phyloP scores from a whole-genome alignment of 2,888 invertebrate species.

The Epinotia nisella region DNA sequence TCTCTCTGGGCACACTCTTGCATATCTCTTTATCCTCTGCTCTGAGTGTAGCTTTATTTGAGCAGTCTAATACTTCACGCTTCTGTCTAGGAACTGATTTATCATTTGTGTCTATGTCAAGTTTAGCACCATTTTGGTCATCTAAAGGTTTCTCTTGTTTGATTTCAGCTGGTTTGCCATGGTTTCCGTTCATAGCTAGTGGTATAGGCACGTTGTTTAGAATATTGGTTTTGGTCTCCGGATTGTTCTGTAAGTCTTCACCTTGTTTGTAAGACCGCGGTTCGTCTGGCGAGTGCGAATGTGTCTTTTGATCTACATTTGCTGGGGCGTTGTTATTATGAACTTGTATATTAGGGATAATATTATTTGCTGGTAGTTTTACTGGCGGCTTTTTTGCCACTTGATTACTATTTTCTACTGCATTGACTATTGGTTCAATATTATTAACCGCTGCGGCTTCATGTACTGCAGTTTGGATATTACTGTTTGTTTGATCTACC shows the following conservation, averaged over 20 bases:
- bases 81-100: slow-evolving; percentile 60
- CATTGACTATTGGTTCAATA: slow-evolving; percentile 6
- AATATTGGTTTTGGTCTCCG: slow-evolving; percentile 45
- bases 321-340: slow-evolving; percentile 16
- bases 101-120: slow-evolving; percentile 44
- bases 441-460: slow-evolving; percentile 18
- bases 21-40: slow-evolving; percentile 68
- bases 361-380: slow-evolving; percentile 11
- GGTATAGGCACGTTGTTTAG: slow-evolving; percentile 64
- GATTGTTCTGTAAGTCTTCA: slow-evolving; percentile 61
- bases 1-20: slow-evolving; percentile 53
- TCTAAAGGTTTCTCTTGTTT: slow-evolving; percentile 36
- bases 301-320: slow-evolving; percentile 49
- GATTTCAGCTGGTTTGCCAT: slow-evolving; percentile 41
- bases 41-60: slow-evolving; percentile 59
- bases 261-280: slow-evolving; percentile 74
- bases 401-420: neutral
- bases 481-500: slow-evolving; percentile 10
- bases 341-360: slow-evolving; percentile 14
- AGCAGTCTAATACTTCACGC: slow-evolving; percentile 70
- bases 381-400: neutral
- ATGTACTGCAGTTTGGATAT: slow-evolving; percentile 15
- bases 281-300: slow-evolving; percentile 71
- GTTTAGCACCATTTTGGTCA: slow-evolving; percentile 45
- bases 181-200: slow-evolving; percentile 59